Evolutionary conservation across 2,113 vertebrate species (phyloP).

Genomic region (Leiothrix lutea): DNA sequence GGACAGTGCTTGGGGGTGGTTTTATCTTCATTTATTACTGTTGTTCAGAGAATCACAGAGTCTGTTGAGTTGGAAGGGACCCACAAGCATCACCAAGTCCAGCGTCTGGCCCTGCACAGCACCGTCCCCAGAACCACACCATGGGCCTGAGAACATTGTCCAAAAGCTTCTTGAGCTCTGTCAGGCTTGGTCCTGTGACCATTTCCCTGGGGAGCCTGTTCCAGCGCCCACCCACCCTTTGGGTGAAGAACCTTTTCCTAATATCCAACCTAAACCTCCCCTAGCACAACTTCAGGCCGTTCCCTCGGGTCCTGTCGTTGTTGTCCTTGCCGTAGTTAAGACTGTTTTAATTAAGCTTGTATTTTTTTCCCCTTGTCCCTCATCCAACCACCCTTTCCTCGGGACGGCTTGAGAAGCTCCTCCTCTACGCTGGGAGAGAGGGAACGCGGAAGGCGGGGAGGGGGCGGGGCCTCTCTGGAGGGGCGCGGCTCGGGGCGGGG

Average conservation of each 20-base stretch:
- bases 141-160: rapidly evolving
- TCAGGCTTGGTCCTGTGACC: not conserved
- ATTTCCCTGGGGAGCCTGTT: too few species aligned
- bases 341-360: rapidly evolving
- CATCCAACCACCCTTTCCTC: too few species aligned
- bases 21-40: not conserved
- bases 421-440: too few species aligned
- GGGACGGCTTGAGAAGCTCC: too few species aligned
- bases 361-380: not conserved
- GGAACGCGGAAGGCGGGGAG: too few species aligned
- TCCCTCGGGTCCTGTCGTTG: too few species aligned
- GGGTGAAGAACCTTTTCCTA: not conserved
- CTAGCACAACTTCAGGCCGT: not conserved
- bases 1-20: rapidly evolving
- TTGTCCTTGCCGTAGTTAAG: too few species aligned
- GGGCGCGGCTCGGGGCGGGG: too few species aligned
- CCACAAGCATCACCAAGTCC: rapidly evolving
- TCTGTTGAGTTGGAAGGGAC: too few species aligned
- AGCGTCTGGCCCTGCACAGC: not conserved
- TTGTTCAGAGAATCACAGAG: not conserved
- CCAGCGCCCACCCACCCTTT: not conserved
- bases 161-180: rapidly evolving
- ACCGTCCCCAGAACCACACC: not conserved
- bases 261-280: not conserved
- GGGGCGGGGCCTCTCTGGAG: too few species aligned